Conservation (phyloP, 2,888 invertebrate species). For the Heliconius hortense region DNA sequence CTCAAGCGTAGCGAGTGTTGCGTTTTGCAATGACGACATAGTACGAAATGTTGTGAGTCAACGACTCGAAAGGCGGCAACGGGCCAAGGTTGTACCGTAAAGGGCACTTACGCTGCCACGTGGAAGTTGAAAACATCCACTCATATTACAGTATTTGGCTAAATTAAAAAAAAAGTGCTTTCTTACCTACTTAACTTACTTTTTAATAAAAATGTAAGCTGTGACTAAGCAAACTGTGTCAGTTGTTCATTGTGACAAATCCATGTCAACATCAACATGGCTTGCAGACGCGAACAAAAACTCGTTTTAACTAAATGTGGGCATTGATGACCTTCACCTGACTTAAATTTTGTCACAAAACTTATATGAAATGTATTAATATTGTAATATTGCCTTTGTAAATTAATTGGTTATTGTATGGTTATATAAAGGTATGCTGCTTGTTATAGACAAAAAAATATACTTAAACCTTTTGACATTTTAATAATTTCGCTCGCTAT, state of each 20-base stretch:
- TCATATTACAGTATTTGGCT: neutral
- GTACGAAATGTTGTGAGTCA: conserved; percentile 41
- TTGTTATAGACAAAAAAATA: no score
- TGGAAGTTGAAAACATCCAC: neutral
- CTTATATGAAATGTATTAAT: neutral
- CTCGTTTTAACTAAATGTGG: conserved; percentile 29
- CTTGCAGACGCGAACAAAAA: conserved; percentile 31
- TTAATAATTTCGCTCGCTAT: no score
- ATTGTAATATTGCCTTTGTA: neutral
- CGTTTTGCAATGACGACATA: conserved; percentile 27
- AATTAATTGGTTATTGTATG: no score
- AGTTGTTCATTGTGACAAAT: conserved; percentile 23
- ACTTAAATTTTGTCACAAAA: neutral
- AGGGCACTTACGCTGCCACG: conserved; percentile 43
- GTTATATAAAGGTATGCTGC: no score
- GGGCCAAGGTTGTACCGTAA: conserved; percentile 57
- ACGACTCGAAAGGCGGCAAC: conserved; percentile 51
- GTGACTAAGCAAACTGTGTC: conserved; percentile 14
- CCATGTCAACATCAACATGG: conserved; percentile 26
- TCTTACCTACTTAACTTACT: neutral
- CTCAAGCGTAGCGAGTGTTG: conserved; percentile 17
- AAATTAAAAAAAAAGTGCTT: neutral
- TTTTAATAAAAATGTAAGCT: neutral
- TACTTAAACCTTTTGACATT: no score
- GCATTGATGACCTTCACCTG: conserved; percentile 32